Conservation (phyloP, 1,140 invertebrate species). For the Camponotus pennsylvanicus region DNA sequence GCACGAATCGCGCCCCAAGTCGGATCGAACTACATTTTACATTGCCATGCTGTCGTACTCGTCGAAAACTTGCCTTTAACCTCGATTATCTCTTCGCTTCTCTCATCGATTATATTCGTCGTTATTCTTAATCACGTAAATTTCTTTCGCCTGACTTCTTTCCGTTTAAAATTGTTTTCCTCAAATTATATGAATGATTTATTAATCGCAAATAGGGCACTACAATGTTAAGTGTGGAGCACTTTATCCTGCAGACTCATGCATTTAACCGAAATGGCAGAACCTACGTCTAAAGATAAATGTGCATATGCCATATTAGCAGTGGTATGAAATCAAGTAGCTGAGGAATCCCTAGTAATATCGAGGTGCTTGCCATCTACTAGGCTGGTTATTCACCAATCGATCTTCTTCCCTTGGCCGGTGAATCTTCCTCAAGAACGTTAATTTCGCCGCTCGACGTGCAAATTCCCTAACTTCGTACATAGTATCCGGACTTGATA, state of each 20-base stretch:
- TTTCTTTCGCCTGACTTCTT: neutral
- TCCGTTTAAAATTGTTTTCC: neutral
- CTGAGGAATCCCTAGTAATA: conserved; percentile 44
- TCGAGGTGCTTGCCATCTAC: conserved; percentile 45
- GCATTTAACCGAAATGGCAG: conserved; percentile 27
- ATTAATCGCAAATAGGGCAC: neutral
- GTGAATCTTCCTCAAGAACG: conserved; percentile 39
- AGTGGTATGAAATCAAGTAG: conserved; percentile 54
- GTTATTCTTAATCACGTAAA: conserved; percentile 38
- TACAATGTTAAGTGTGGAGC: neutral
- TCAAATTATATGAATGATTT: neutral
- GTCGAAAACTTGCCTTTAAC: neutral
- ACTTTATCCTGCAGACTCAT: neutral
- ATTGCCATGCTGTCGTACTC: conserved; percentile 57
- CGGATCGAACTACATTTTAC: conserved; percentile 80
- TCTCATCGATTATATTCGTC: neutral
- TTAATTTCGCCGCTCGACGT: conserved; percentile 61
- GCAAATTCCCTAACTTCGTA: conserved; percentile 59
- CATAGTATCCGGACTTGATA: neutral
- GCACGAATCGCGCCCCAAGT: conserved; percentile 49
- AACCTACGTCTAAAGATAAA: conserved; percentile 36
- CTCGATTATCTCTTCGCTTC: conserved; percentile 2
- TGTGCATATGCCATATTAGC: conserved; percentile 43
- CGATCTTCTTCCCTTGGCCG: conserved; percentile 39
- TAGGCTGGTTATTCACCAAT: conserved; percentile 31